Conservation (phyloP, 2,113 vertebrate species). For the Thomomys bottae region DNA sequence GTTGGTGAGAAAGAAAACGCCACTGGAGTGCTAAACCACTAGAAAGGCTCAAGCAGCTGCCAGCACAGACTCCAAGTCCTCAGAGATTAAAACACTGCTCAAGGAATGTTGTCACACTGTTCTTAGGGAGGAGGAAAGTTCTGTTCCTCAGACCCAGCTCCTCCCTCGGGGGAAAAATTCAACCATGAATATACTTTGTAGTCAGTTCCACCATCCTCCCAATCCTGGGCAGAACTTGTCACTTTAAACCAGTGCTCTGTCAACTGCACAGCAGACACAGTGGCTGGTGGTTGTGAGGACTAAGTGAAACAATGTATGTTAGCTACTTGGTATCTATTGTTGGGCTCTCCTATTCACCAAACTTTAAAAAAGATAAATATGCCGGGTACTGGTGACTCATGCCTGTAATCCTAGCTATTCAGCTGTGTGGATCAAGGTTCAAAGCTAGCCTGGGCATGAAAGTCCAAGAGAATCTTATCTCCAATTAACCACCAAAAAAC, state of each 20-base stretch:
- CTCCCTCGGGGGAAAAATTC: background rate
- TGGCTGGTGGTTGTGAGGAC: background rate
- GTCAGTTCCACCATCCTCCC: background rate
- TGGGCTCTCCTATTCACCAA: background rate
- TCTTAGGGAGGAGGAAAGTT: conserved; percentile 30
- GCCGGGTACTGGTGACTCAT: too few species aligned
- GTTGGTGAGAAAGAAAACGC: conserved; percentile 43
- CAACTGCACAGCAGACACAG: background rate
- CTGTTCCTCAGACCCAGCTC: background rate
- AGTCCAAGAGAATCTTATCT: too few species aligned
- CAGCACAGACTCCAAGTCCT: conserved; percentile 40
- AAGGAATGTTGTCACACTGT: conserved; percentile 28
- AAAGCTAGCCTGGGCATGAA: too few species aligned
- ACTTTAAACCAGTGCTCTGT: background rate
- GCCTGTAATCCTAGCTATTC: too few species aligned
- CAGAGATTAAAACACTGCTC: conserved; percentile 19
- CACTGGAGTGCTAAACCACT: conserved; percentile 66
- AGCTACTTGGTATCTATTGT: background rate
- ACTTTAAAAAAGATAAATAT: conserved; percentile 48
- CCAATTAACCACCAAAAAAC: too few species aligned
- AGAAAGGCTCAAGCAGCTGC: conserved; percentile 54
- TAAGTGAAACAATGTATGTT: background rate
- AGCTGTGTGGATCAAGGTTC: too few species aligned
- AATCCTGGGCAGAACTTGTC: too few species aligned
- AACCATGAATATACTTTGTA: background rate